Evolutionary conservation across 2,797 vertebrate species (phyloP).

Genomic region (Dermochelys coriacea): DNA sequence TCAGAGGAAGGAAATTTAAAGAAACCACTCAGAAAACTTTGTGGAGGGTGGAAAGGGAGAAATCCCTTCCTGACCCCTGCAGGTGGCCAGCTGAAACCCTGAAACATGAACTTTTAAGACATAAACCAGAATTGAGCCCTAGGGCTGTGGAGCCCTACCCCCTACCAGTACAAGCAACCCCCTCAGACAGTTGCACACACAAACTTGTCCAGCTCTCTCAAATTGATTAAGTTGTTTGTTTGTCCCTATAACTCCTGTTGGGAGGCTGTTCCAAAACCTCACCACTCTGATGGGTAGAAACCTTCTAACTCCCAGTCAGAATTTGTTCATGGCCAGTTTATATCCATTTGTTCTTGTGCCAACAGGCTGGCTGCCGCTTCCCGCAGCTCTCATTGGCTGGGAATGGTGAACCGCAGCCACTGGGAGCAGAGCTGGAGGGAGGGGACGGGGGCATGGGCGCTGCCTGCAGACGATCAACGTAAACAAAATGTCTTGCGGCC

Average conservation of each 20-base stretch:
- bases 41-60: no score
- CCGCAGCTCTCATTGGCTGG: no score
- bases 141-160: not conserved
- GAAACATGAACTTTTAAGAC: not conserved
- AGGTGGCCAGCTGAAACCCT: not conserved
- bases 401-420: no score
- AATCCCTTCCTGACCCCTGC: no score
- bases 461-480: no score
- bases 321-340: not conserved
- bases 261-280: not conserved
- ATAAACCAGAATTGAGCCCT: not conserved
- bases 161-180: no score
- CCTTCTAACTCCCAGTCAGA: not conserved
- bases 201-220: not conserved
- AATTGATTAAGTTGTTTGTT: not conserved
- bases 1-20: not conserved
- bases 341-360: not conserved
- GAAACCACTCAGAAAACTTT: not conserved
- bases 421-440: no score
- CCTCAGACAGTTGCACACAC: not conserved
- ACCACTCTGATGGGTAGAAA: not conserved
- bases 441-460: no score
- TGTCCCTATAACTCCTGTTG: not conserved
- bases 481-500: no score
- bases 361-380: not conserved